Percentiles rank a stretch among this genome's conserved stretches.
phyloP scores from a whole-genome alignment of 2,797 vertebrate species.

The Labeo calbasu region DNA sequence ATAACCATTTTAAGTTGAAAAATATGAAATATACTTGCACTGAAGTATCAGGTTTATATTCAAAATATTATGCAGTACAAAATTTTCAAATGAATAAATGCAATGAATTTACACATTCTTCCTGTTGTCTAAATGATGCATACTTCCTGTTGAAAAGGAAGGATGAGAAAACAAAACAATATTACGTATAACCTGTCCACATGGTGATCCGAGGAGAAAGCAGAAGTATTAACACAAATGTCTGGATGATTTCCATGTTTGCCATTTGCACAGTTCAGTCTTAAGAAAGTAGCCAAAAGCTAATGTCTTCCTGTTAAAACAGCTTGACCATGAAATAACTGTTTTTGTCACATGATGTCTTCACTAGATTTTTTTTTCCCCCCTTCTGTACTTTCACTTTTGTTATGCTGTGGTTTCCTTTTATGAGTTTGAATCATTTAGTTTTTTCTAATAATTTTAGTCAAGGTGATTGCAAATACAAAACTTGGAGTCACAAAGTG shows the following conservation, averaged over 20 bases:
- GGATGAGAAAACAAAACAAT: not conserved
- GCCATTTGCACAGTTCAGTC: not conserved
- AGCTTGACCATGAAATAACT: not conserved
- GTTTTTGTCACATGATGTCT: not conserved
- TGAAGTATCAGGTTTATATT: too few relatives aligned
- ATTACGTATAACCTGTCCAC: not conserved
- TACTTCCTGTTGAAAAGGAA: not conserved
- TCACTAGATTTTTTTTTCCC: not conserved
- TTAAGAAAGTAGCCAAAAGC: not conserved
- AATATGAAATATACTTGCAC: too few relatives aligned
- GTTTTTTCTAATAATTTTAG: not conserved
- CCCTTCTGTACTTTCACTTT: not conserved
- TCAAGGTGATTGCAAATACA: not conserved
- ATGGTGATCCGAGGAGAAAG: conserved; percentile 4
- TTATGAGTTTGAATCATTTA: not conserved
- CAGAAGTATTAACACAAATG: not conserved
- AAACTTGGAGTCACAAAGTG: not conserved
- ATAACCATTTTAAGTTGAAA: too few relatives aligned
- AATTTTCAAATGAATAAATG: too few relatives aligned
- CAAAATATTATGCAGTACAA: too few relatives aligned
- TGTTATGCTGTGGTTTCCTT: not conserved
- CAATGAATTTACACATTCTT: too few relatives aligned
- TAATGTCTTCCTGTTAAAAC: not conserved
- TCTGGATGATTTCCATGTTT: not conserved
- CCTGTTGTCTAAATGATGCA: too few relatives aligned